Base-by-base conservation (phyloP, 2,113 vertebrate genomes). In the Nyctibius bracteatus region DNA sequence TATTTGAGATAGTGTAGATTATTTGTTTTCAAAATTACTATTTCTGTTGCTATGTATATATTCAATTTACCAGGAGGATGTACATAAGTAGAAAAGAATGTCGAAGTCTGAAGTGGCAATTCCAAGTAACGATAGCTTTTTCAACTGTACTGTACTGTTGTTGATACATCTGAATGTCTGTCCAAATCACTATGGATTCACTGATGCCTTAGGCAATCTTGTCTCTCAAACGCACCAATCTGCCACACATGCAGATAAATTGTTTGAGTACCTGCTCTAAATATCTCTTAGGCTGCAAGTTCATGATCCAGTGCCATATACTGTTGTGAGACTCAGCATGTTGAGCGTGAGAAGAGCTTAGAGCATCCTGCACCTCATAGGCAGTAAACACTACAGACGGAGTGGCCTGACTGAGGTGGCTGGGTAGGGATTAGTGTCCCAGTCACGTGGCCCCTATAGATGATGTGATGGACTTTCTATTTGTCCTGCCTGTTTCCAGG, bases 1-100 rank as follows among this genome's bases (percentile, higher is more conserved):
- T 95, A 96, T 97, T 95, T 92, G 95, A 96, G 95, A 96, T 96
- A 88, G 90, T 96, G 72, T 96, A 93, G 88, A 85, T 90, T 86
- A 92, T 90, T 94, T 96, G 85, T 88, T 95, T 96, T 88, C 94
- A 87, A 92, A 96, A 79, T 96, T 96, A 73, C 63, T 97, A 22
- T 96, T 97, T 94, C 93, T 96, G 85, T 87, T 97, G 90, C 94
- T 95, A 91, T 93, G 94, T 96, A 73, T 89, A 59, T 22, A 25
- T 55, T 70, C 22, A 35, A 4, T 62, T 94, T 91, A n/a, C 52
- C 41, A 80, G 66, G 37, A 71, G 30, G 31, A 44, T 68, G 54
- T 85, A 67, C 52, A 24, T 10, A 24, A 68, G 52, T 54, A 68
- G 85, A 72, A 88, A 52, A 91, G 70, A 71, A 80, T 77, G 58